These are phyloP conservation scores for Thereva unica DNA, from an alignment of 2,888 invertebrate species.

Conservation along the genomic window DNA sequence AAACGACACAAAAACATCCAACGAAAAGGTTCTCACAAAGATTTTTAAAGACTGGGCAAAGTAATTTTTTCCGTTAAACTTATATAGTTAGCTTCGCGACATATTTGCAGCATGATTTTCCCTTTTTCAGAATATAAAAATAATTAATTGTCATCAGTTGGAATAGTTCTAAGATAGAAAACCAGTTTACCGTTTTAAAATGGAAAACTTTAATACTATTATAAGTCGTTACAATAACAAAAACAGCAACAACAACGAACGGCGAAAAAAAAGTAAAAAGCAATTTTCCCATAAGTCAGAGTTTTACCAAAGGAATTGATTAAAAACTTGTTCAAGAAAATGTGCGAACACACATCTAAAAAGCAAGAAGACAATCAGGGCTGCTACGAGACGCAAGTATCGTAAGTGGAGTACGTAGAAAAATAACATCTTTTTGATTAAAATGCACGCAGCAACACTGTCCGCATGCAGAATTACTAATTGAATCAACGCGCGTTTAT, in stretches of 20 bases:
- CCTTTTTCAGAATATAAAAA: slow-evolving; percentile 8
- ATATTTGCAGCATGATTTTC: neutral
- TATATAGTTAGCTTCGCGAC: too few species aligned
- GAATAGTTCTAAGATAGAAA: neutral
- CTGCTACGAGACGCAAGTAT: neutral
- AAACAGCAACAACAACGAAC: too few species aligned
- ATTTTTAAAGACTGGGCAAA: too few species aligned
- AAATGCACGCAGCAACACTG: slow-evolving; percentile 55
- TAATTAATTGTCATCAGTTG: too few species aligned
- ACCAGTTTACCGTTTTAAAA: slow-evolving; percentile 8
- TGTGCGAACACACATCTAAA: slow-evolving; percentile 26
- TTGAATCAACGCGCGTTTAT: slow-evolving; percentile 58
- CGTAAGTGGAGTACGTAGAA: slow-evolving; percentile 43
- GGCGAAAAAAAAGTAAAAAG: slow-evolving; percentile 29
- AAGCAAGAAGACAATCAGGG: slow-evolving; percentile 18
- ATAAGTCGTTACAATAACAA: too few species aligned
- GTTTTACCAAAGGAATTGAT: slow-evolving; percentile 28
- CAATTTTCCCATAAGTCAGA: slow-evolving; percentile 34
- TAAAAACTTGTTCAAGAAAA: slow-evolving; percentile 34
- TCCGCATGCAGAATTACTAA: slow-evolving; percentile 57
- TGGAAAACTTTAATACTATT: too few species aligned
- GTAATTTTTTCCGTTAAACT: too few species aligned
- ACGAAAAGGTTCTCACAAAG: too few species aligned
- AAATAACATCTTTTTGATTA: slow-evolving; percentile 49
- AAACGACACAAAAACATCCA: too few species aligned